These are phyloP conservation scores for Zelostemma sp. DNA, from an alignment of 1,140 invertebrate genomes.

Conservation along the genomic window DNA sequence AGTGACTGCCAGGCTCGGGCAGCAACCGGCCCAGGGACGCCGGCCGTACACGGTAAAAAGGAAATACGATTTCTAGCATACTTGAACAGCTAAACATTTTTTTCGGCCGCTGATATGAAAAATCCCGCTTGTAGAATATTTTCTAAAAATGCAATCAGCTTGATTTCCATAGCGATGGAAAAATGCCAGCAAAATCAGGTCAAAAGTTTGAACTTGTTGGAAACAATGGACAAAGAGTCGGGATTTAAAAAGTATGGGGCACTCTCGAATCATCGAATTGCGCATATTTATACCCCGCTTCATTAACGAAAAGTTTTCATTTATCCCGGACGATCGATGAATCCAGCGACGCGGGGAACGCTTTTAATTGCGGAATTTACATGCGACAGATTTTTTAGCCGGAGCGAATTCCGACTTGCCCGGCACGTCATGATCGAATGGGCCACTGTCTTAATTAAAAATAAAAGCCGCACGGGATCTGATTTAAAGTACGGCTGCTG, in stretches of 20 bases:
- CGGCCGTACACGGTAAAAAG: conserved; percentile 52
- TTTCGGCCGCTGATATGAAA: too few relatives aligned
- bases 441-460: conserved; percentile 1
- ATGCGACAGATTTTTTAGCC: not conserved
- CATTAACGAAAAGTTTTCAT: not conserved
- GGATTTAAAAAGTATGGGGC: conserved; percentile 19
- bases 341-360: not conserved
- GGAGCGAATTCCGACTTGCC: not conserved
- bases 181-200: too few relatives aligned
- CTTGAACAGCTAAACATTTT: too few relatives aligned
- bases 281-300: not conserved
- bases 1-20: conserved; percentile 61
- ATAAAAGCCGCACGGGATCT: not conserved
- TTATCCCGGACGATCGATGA: not conserved
- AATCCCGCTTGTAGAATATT: too few relatives aligned
- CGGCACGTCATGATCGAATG: not conserved
- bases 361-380: conserved; percentile 1
- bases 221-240: conserved; percentile 31
- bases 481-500: not conserved
- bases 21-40: conserved; percentile 52
- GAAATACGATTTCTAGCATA: too few relatives aligned
- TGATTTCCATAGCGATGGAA: too few relatives aligned
- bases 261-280: not conserved
- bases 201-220: conserved; percentile 55
- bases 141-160: too few relatives aligned